Evolutionary conservation across 2,797 vertebrate genomes (phyloP), one percentile per base, ranked within the genome.

Genomic region (Ctenopoma multispine): DNA sequence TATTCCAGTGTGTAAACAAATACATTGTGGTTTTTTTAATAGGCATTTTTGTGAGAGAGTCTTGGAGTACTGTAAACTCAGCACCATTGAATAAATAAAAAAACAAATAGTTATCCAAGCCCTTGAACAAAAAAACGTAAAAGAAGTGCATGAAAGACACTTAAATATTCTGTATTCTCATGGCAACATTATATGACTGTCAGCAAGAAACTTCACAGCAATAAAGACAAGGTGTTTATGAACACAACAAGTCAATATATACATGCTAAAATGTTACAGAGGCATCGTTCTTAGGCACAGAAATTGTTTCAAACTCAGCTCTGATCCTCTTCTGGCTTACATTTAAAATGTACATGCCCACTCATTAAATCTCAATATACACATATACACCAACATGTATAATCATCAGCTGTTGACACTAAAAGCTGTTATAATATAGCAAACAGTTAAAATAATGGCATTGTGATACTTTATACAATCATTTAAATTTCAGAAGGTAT

Each of bases 221-320:
- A 60, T 20, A 61, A 73, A 62, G 68, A 65, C 12, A 65, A 76
- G 5, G 77, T 59, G 63, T 66, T 67, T 36, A 53, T 53, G 31
- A 67, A 47, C 18, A 70, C 50, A 87, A 20, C 3, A 21, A 24
- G 43, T 62, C 53, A 78, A 59, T 64, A 50, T 38, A 57, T 55
- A 49, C 89, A 81, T 81, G 84, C 69, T 79, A 31, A 67, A 63
- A 70, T 44, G 51, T 57, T 31, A 68, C 34, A 84, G 43, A 87
- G 74, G 75, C 74, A 76, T 58, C 59, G 38, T 71, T 87, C 51
- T 56, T 9, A 80, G 83, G 85, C 85, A 86, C 84, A 64, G 48
- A 46, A 55, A 75, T 47, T 1, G 4, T 40, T 55, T 11, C 6
- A 13, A 65, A 17, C 75, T 73, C 8, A 66, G 27, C 31, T 63